Conservation (phyloP, 2,797 vertebrate genomes). For the Sebastes trivittatus region DNA sequence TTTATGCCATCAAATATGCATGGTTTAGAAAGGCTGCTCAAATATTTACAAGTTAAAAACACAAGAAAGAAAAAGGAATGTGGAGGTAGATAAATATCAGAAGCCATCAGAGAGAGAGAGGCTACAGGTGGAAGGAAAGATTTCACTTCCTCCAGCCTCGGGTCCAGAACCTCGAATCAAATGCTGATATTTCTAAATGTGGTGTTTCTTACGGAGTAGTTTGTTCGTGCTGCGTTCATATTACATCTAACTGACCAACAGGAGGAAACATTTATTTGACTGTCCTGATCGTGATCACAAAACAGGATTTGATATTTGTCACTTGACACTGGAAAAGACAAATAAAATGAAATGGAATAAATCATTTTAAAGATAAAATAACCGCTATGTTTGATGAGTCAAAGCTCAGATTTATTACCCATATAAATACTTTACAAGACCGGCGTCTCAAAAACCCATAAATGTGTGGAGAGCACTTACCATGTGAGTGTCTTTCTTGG, state of each 20-base stretch:
- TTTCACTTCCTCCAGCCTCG: neutral
- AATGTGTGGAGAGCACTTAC: constrained; percentile 74
- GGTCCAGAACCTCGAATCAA: neutral
- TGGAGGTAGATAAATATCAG: constrained; percentile 7
- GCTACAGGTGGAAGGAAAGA: constrained; percentile 13
- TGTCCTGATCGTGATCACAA: neutral
- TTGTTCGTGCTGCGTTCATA: neutral
- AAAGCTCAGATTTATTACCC: neutral
- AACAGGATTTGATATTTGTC: neutral
- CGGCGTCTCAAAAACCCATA: neutral
- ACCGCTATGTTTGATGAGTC: neutral
- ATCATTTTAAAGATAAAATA: neutral
- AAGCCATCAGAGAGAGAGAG: constrained; percentile 13
- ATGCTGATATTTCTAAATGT: neutral
- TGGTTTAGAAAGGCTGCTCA: constrained; percentile 68
- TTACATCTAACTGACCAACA: neutral
- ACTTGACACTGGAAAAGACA: neutral
- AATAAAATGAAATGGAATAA: neutral
- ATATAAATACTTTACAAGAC: neutral
- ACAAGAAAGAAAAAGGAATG: constrained; percentile 17
- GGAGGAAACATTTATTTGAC: neutral
- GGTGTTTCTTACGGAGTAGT: neutral
- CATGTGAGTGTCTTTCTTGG: constrained; percentile 88
- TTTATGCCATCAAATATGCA: constrained; percentile 69
- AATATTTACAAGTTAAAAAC: constrained; percentile 72